phyloP scores from a whole-genome alignment of 2,888 invertebrate genomes.

The Agriopis marginaria region DNA sequence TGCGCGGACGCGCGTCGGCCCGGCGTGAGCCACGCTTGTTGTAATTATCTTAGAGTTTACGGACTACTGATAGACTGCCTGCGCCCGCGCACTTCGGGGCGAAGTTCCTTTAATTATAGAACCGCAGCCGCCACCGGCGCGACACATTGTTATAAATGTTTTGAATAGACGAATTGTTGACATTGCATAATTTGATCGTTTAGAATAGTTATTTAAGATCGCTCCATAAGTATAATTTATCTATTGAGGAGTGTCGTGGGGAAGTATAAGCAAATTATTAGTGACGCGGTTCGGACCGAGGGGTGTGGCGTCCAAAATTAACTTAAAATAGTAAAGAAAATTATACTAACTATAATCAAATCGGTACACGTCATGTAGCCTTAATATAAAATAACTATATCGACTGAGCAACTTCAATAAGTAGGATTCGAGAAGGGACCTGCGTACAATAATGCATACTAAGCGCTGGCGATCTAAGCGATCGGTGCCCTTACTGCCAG shows the following conservation, averaged over 20 bases:
- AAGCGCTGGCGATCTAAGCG: too few species aligned
- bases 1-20: slow-evolving; percentile 50
- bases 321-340: slow-evolving; percentile 71
- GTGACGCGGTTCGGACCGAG: slow-evolving; percentile 76
- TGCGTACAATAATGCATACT: slow-evolving; percentile 59
- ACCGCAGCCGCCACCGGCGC: slow-evolving; percentile 33
- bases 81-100: slow-evolving; percentile 43
- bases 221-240: slow-evolving; percentile 86
- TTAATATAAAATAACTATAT: slow-evolving; percentile 70
- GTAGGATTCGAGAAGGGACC: slow-evolving; percentile 67
- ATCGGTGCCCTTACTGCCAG: slow-evolving; percentile 73
- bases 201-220: slow-evolving; percentile 86
- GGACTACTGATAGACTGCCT: slow-evolving; percentile 70
- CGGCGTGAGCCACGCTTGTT: slow-evolving; percentile 56
- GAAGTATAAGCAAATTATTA: slow-evolving; percentile 77
- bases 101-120: slow-evolving; percentile 69
- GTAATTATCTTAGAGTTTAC: slow-evolving; percentile 76
- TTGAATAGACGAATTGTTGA: slow-evolving; percentile 82
- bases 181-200: slow-evolving; percentile 85
- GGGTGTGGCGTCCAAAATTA: slow-evolving; percentile 79
- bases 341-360: slow-evolving; percentile 67
- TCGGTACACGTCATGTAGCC: slow-evolving; percentile 80
- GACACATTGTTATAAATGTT: slow-evolving; percentile 77
- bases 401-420: slow-evolving; percentile 76
- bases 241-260: slow-evolving; percentile 79